Evolutionary conservation across 1,140 invertebrate genomes (phyloP), one percentile per base, ranked within the genome.

Genomic region (Drosophila nannoptera): DNA sequence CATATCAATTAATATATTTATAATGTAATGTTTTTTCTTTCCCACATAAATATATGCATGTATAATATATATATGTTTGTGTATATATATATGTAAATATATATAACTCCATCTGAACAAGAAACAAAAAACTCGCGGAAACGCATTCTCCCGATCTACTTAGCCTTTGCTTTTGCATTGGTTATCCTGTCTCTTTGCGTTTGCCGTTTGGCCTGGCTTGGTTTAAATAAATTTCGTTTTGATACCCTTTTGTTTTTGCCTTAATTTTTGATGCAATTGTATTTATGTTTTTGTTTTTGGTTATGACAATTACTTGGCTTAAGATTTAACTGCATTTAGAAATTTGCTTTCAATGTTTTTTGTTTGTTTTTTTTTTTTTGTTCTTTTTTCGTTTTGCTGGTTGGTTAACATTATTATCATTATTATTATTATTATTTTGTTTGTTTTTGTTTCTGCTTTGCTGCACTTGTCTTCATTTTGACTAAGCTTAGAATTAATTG

Each of bases 401-500:
- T 75, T 72, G 67, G 65, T 58, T 42, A 43, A 52, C 22, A 22
- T 42, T 55, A 38, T 55, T 62, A 52, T 69, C 49, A 12, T 69
- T 42, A 56, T 49, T 55, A 31, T 68, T 68, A 54, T 67, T 50
- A 68, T 66, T 69, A 64, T 75, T 63, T 67, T 55, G 52, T 65
- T 58, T 69, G 55, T 74, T 78, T 65, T 65, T 48, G 71, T 78
- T 67, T 45, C 70, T 71, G 49, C 50, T 61, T 74, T 77, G 66
- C 31, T 71, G 29, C 62, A 56, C 75, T 81, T 68, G 78, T 83
- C 73, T 78, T 78, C 65, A 71, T 80, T 87, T 87, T 87, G 84
- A 87, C 84, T 87, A 87, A 87, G 67, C 84, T 87, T 87, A 87
- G 63, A 87, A 78, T 87, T 86, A 86, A 87, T 87, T 86, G 82